Base-by-base conservation (phyloP, 1,140 invertebrate species). In the Pogonus chalceus region DNA sequence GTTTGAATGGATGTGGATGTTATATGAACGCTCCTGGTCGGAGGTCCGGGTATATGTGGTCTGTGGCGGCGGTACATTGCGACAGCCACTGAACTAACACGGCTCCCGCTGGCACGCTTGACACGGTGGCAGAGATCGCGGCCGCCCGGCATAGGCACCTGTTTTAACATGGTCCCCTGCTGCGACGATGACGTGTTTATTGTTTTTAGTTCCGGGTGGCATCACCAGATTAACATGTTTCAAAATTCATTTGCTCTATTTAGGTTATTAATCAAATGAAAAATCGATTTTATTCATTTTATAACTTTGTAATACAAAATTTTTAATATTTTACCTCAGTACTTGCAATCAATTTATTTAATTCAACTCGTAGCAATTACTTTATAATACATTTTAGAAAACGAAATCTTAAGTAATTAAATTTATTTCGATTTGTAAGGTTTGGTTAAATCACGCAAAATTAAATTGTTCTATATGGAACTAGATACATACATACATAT, bases 81-180 rank as follows among this genome's bases (percentile, higher is more conserved):
- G 56, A 35, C 50, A 55, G 56, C 56, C 56, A 56, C 58, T 58
- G 56, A 55, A 53, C 56, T 48, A 50, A 53, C 54, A 50, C 52
- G 51, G 50, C 46, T 55, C 57, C 62, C 60, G 53, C 55, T 61
- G 51, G 56, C 58, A 58, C 58, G 56, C 58, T 60, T 60, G 51
- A 60, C 56, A 57, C 53, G 52, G 23, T 24, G 21, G 39, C 54
- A 55, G 48, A n/a, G 52, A 49, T 56, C 35, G 51, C 23, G 55
- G 35, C 49, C 49, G 49, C 60, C 35, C 21, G 39, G 50, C 14
- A 46, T 22, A 35, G n/a, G 39, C 51, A 51, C 52, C 52, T 56
- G 52, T 56, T 35, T 37, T 24, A 52, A 56, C 52, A 51, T 21
- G 37, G 31, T 22, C 46, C 23, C 24, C 35, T 20, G 51, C 20